Conservation (phyloP, 2,113 vertebrate genomes). For the Noturus placidus region DNA sequence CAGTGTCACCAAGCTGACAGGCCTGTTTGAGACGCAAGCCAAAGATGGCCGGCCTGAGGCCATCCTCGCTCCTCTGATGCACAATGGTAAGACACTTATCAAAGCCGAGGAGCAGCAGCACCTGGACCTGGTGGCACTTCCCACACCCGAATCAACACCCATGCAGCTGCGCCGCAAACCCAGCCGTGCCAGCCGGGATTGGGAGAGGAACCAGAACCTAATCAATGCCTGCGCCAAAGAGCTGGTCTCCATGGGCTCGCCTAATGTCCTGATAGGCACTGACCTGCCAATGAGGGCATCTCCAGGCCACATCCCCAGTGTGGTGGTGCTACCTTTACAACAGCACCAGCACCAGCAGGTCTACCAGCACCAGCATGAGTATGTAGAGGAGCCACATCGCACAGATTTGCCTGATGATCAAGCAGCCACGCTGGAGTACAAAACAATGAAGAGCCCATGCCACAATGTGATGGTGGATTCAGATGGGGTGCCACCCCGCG, state of each 20-base stretch:
- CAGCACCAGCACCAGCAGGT: slow-evolving; percentile 88
- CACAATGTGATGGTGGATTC: slow-evolving; percentile 83
- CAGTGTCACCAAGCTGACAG: slow-evolving; percentile 94
- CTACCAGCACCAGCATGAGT: slow-evolving; percentile 94
- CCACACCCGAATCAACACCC: slow-evolving; percentile 94
- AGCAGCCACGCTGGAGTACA: slow-evolving; percentile 92
- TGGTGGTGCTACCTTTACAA: slow-evolving; percentile 85
- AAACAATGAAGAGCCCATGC: slow-evolving; percentile 89
- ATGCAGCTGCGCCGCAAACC: slow-evolving; percentile 95
- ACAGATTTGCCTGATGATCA: slow-evolving; percentile 85
- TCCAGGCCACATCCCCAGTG: slow-evolving; percentile 93
- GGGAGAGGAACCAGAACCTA: slow-evolving; percentile 96
- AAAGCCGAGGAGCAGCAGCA: slow-evolving; percentile 97
- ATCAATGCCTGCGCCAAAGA: slow-evolving; percentile 98
- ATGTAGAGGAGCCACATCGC: slow-evolving; percentile 92
- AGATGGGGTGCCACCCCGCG: slow-evolving; percentile 84
- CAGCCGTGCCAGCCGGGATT: slow-evolving; percentile 89
- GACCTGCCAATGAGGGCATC: slow-evolving; percentile 91
- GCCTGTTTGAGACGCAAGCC: slow-evolving; percentile 90
- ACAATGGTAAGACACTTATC: slow-evolving; percentile 92
- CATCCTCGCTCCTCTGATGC: slow-evolving; percentile 93
- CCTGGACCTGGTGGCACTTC: slow-evolving; percentile 88
- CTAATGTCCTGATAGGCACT: slow-evolving; percentile 81
- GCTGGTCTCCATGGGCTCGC: slow-evolving; percentile 82
- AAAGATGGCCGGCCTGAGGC: slow-evolving; percentile 93